Conservation (phyloP, 2,797 vertebrate species). For the Euthynnus affinis region DNA sequence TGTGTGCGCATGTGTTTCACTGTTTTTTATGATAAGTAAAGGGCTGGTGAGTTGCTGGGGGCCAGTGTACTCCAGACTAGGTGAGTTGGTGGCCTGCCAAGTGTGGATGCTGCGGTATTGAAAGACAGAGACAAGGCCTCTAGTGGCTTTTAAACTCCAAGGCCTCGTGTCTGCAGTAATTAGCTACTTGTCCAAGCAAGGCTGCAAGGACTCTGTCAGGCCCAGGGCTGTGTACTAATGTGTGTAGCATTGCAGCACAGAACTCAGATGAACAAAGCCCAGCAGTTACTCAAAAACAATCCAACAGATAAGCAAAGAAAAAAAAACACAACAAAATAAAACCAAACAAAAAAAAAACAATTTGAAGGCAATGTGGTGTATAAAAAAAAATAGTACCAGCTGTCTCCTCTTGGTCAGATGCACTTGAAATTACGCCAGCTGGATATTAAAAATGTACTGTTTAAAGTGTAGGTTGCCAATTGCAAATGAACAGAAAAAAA, state of each 20-base stretch:
- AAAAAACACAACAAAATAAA: neutral
- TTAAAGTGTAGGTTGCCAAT: slow-evolving; percentile 5
- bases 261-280: slow-evolving; percentile 25
- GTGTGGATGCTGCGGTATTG: slow-evolving; percentile 51
- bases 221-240: slow-evolving; percentile 55
- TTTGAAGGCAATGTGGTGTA: slow-evolving; percentile 20
- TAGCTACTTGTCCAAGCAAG: slow-evolving; percentile 75
- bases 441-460: slow-evolving; percentile 29
- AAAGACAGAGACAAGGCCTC: slow-evolving; percentile 66
- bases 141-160: slow-evolving; percentile 74
- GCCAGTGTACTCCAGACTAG: slow-evolving; percentile 52
- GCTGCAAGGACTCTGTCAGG: slow-evolving; percentile 62
- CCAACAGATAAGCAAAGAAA: slow-evolving; percentile 32
- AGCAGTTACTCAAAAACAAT: slow-evolving; percentile 34
- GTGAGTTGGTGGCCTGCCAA: slow-evolving; percentile 72
- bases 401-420: slow-evolving; percentile 21
- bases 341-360: neutral
- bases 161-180: slow-evolving; percentile 75
- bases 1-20: slow-evolving; percentile 29
- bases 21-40: slow-evolving; percentile 69
- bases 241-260: slow-evolving; percentile 51
- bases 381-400: slow-evolving; percentile 38
- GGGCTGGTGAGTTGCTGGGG: slow-evolving; percentile 38
- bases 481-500: slow-evolving; percentile 3
- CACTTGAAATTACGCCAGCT: slow-evolving; percentile 23